Conservation (phyloP, 1,140 invertebrate species). For the Diorhabda sublineata region DNA sequence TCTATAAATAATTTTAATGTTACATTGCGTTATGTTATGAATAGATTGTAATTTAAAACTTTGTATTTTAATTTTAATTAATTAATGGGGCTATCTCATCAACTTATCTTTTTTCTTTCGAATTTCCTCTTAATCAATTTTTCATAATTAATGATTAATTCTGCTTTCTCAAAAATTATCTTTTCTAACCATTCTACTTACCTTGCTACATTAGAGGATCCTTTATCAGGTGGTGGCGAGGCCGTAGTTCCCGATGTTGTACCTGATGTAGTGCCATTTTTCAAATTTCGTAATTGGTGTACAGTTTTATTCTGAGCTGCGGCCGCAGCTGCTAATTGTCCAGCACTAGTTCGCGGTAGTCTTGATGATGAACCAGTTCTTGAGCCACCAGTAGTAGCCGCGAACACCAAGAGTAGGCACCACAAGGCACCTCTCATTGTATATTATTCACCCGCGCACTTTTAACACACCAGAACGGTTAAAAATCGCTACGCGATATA, state of each 20-base stretch:
- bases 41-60: no score
- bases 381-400: constrained; percentile 23
- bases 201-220: constrained; percentile 33
- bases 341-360: constrained; percentile 45
- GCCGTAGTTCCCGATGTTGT: constrained; percentile 7
- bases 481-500: not conserved
- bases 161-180: no score
- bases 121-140: no score
- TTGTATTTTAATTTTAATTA: no score
- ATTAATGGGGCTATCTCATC: no score
- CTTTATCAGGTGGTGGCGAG: constrained; percentile 30
- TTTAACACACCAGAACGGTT: not conserved
- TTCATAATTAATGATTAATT: no score
- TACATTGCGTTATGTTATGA: no score
- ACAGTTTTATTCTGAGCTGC: constrained; percentile 42
- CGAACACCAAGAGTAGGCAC: constrained; percentile 38
- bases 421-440: constrained; percentile 38
- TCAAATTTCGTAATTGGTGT: constrained; percentile 33
- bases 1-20: no score
- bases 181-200: constrained; percentile 11
- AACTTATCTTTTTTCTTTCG: no score
- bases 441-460: not conserved
- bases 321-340: constrained; percentile 42
- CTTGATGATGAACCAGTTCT: constrained; percentile 32
- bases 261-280: constrained; percentile 18